These are phyloP conservation scores for Leontopithecus rosalia DNA, from an alignment of 2,797 vertebrate genomes.

Conservation along the genomic window DNA sequence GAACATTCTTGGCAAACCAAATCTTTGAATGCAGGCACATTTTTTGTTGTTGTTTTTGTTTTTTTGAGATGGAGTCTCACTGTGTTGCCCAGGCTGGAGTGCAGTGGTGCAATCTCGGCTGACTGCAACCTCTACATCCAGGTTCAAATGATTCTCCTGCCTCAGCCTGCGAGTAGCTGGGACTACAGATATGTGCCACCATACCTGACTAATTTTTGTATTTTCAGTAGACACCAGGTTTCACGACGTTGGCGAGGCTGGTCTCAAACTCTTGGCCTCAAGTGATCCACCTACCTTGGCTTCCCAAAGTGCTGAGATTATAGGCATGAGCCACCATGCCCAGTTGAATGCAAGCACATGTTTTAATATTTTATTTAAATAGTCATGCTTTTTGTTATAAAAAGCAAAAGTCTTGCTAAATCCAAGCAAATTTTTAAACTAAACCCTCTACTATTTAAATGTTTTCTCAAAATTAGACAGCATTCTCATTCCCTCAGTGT, in stretches of 20 bases:
- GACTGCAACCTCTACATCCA: not conserved
- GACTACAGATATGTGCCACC: not conserved
- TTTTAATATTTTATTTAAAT: conserved; percentile 32
- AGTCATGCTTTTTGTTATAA: not conserved
- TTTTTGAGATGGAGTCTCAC: not conserved
- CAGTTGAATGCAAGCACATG: not conserved
- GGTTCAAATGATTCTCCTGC: not conserved
- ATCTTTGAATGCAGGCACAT: not conserved
- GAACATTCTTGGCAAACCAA: conserved; percentile 5
- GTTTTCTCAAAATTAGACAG: conserved; percentile 35
- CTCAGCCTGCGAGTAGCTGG: not conserved
- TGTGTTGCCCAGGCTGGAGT: not conserved
- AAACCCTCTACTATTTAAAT: not conserved
- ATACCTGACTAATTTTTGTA: not conserved
- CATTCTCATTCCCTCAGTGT: not conserved
- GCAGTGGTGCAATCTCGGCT: not conserved
- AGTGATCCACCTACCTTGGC: not conserved
- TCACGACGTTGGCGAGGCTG: not conserved
- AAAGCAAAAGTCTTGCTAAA: conserved; percentile 34
- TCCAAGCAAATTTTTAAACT: conserved; percentile 25
- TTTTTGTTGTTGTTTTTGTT: not conserved
- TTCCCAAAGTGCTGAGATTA: not conserved
- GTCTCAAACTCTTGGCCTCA: not conserved
- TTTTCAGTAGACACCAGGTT: not conserved
- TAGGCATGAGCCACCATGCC: not conserved